Conservation (phyloP, 1,140 invertebrate species). For the Leptopilina clavipes region DNA sequence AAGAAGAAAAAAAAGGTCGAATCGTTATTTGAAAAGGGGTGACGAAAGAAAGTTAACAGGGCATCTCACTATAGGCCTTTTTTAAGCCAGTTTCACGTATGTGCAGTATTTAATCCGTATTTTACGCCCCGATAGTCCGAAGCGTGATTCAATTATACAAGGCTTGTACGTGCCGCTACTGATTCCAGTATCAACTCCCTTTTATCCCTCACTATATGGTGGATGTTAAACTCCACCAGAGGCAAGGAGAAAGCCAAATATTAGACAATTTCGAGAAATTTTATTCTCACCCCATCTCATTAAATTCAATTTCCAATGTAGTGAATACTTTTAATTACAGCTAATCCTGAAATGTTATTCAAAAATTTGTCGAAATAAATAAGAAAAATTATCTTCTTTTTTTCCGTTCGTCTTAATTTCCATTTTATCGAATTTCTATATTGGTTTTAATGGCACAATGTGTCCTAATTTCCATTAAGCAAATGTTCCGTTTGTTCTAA, state of each 20-base stretch:
- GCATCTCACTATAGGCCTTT: not conserved
- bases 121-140: constrained; percentile 52
- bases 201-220: constrained; percentile 11
- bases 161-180: constrained; percentile 33
- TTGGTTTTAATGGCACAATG: not conserved
- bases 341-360: no score
- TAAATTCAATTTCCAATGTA: not conserved
- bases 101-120: constrained; percentile 60
- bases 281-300: constrained; percentile 41
- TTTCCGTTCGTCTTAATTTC: not conserved
- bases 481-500: not conserved
- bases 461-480: not conserved
- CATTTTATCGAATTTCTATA: not conserved
- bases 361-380: not conserved
- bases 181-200: constrained; percentile 49
- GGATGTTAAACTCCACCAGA: not conserved
- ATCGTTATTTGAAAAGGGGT: no score
- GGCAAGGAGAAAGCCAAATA: constrained; percentile 33
- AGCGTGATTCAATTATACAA: constrained; percentile 60
- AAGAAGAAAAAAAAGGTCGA: not conserved
- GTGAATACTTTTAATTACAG: no score
- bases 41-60: not conserved
- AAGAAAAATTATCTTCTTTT: not conserved
- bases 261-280: constrained; percentile 50
- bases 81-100: constrained; percentile 48